Conservation (phyloP, 2,888 invertebrate genomes). For the Elysia crispata region DNA sequence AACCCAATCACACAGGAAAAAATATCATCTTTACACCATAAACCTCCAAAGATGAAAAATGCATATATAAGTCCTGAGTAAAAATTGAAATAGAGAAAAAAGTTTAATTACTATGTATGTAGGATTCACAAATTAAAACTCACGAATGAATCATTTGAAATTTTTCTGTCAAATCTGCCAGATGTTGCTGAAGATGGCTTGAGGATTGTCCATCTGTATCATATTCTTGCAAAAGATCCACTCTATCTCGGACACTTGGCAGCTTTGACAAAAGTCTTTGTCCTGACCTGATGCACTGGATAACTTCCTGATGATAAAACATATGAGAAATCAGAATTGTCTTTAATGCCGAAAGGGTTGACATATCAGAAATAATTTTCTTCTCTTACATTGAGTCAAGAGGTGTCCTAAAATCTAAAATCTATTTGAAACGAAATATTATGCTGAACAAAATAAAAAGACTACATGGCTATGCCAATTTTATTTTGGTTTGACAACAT, state of each 20-base stretch:
- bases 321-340: too few species aligned
- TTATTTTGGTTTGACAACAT: too few species aligned
- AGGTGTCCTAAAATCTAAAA: too few species aligned
- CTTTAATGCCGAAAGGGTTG: too few species aligned
- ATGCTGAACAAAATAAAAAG: too few species aligned
- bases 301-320: slow-evolving; percentile 59
- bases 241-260: slow-evolving; percentile 61
- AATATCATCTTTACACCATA: too few species aligned
- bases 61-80: not conserved
- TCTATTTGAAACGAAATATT: too few species aligned
- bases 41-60: too few species aligned
- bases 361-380: too few species aligned
- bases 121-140: slow-evolving; percentile 41
- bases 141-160: slow-evolving; percentile 63
- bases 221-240: slow-evolving; percentile 62
- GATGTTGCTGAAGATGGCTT: slow-evolving; percentile 52
- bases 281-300: slow-evolving; percentile 61
- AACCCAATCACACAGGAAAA: too few species aligned
- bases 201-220: slow-evolving; percentile 55
- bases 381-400: too few species aligned
- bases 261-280: slow-evolving; percentile 57
- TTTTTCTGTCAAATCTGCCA: slow-evolving; percentile 58
- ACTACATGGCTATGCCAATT: too few species aligned
- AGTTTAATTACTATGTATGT: not conserved
- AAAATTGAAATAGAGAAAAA: not conserved